Base-by-base conservation (phyloP, 2,888 invertebrate genomes). In the Aspidiotus destructor region DNA sequence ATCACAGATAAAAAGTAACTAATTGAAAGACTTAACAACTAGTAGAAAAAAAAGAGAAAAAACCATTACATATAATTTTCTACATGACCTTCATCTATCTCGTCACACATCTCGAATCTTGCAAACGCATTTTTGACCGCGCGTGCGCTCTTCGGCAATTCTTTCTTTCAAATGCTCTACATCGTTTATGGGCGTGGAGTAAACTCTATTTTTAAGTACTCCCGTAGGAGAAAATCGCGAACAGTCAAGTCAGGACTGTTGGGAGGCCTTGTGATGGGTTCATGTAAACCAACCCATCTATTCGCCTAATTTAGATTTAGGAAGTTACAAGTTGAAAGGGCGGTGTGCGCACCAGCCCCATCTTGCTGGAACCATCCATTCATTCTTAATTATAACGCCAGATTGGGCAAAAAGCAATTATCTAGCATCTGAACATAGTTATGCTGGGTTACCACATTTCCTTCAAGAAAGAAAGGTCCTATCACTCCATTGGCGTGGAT, bases 321-420 rank as follows among this genome's bases (percentile, higher is more conserved):
- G 8, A 55, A 55, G 17, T 16, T 55, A 9, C 57, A 9, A 10
- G 13, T 13, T 13, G 8, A 13, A 10, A 55, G 57, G n/a, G 57
- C 8, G n/a, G 8, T 11, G 57, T 55, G 57, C 8, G 57, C 57
- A 9, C 10, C 8, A 8, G 57, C 57, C 9, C 57, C 57, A 16
- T 55, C 57, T 55, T 55, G 57, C 57, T 55, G 57, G n/a, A 55
- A 55, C n/a, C 17, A 55, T 8, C 15, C 57, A 15, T n/a, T 8
- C n/a, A 9, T n/a, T 16, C 57, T n/a, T 9, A 55, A 9, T 10
- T 9, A n/a, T 55, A 55, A 55, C n/a, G 57, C 10, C n/a, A 55
- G 8, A 16, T 55, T 55, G 9, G 8, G 10, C 8, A 55, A 9
- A 55, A 55, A 16, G n/a, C 8, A 55, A n/a, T 55, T 16, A 8